Evolutionary conservation across 2,888 invertebrate species (phyloP), one percentile per base, ranked within the genome.

Genomic region (Eremobia ochroleuca): DNA sequence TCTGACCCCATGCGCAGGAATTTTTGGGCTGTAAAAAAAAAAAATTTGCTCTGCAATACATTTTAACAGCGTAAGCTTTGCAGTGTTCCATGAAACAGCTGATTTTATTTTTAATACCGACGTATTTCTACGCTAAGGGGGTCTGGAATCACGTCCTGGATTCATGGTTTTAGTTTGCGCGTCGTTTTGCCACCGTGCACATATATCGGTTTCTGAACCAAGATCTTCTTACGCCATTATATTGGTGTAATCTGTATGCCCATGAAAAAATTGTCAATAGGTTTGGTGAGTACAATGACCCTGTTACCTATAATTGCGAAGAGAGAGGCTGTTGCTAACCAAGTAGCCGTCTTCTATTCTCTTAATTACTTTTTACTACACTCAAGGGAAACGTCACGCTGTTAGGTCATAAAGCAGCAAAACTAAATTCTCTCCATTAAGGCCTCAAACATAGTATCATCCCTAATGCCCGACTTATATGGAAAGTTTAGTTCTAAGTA

Each of bases 281-380:
- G 1, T 55, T 55, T 55, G n/a, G n/a, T n/a, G 55, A 55, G 9
- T 52, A 52, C 25, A n/a, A n/a, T 55, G n/a, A 55, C n/a, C 11
- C 52, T n/a, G 55, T 11, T n/a, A 55, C n/a, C n/a, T 34, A 46
- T 34, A 8, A 21, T 8, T n/a, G 31, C 15, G 11, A 11, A 31
- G 9, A 34, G 18, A 58, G n/a, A 43, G 13, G 15, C 34, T 72
- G n/a, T 3, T 55, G 6, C 8, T 25, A 46, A 15, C 21, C 68
- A 34, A n/a, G n/a, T 4, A 34, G 28, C 21, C 18, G 11, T 34
- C 37, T 21, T 66, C 49, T 34, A 46, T 49, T 79, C 34, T 34
- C 21, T 77, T 64, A 46, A 64, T 80, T 40, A 80, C 15, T 46
- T 64, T 79, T 64, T 72, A 80, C 43, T 21, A 46, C 43, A n/a